phyloP scores from a whole-genome alignment of 2,113 vertebrate species.

The Himantopus leucocephalus region DNA sequence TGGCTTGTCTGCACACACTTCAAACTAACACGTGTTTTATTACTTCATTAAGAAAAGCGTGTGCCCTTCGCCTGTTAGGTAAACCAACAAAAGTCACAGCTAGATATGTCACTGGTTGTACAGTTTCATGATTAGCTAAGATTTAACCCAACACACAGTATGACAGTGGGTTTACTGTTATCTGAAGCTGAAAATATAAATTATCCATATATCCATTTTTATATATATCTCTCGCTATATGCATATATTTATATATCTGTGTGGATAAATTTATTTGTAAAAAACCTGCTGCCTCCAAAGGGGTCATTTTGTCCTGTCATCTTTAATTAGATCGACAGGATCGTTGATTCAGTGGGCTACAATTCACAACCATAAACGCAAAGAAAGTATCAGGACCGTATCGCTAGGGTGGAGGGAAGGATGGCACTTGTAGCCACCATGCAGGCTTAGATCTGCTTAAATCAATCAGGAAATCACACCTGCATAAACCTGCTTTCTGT shows the following conservation, averaged over 20 bases:
- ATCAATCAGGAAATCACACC: neutral
- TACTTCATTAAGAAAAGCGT: neutral
- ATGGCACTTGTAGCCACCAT: neutral
- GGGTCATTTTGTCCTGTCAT: neutral
- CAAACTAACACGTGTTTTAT: neutral
- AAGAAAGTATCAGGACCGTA: neutral
- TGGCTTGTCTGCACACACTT: neutral
- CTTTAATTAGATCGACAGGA: neutral
- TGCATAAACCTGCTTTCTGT: neutral
- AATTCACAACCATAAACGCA: neutral
- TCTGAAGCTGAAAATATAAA: neutral
- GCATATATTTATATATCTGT: neutral
- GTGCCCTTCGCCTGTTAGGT: neutral
- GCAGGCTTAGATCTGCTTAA: neutral
- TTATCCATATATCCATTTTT: neutral
- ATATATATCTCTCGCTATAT: neutral
- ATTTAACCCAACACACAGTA: neutral
- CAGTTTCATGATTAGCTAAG: neutral
- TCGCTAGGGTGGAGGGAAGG: neutral
- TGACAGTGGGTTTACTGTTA: neutral
- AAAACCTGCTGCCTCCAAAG: neutral
- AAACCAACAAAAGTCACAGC: neutral
- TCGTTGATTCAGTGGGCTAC: neutral
- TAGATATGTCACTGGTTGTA: neutral
- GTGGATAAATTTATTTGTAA: neutral